Percentiles rank a stretch among this genome's conserved stretches.
Conservation (phyloP, 2,797 vertebrate species). For the Microchirus variegatus region DNA sequence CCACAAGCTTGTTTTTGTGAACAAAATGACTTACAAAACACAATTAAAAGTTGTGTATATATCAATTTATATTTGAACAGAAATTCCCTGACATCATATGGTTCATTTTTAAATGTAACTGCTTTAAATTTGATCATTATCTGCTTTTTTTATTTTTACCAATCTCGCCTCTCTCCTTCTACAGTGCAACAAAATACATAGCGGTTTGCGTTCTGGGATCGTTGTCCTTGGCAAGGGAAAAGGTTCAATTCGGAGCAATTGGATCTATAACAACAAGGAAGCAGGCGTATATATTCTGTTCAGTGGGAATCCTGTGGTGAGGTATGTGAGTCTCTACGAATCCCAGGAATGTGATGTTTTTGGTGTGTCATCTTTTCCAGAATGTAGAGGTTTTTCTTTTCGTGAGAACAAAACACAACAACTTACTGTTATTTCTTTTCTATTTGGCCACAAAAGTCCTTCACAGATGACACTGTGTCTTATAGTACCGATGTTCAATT, state of each 20-base stretch:
- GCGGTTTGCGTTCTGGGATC: constrained; percentile 91
- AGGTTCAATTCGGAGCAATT: constrained; percentile 92
- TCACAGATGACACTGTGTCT: background rate
- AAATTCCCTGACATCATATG: too few relatives aligned
- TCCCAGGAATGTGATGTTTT: background rate
- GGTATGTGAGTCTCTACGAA: constrained; percentile 71
- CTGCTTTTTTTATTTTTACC: background rate
- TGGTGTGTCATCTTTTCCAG: background rate
- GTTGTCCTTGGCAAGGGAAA: constrained; percentile 92
- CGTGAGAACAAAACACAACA: background rate
- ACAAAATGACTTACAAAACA: too few relatives aligned
- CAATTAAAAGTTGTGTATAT: too few relatives aligned
- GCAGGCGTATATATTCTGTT: constrained; percentile 95
- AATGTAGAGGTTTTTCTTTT: background rate
- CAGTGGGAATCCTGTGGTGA: constrained; percentile 91
- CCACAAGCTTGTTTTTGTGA: too few relatives aligned
- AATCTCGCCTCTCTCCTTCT: constrained; percentile 16
- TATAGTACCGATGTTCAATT: too few relatives aligned
- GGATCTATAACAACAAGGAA: constrained; percentile 95
- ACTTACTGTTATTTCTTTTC: too few relatives aligned
- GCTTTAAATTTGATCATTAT: background rate
- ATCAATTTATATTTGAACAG: too few relatives aligned
- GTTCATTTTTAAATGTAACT: background rate
- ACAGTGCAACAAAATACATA: constrained; percentile 95
- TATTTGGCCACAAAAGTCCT: background rate